phyloP scores from a whole-genome alignment of 2,797 vertebrate species.

The Anableps anableps region DNA sequence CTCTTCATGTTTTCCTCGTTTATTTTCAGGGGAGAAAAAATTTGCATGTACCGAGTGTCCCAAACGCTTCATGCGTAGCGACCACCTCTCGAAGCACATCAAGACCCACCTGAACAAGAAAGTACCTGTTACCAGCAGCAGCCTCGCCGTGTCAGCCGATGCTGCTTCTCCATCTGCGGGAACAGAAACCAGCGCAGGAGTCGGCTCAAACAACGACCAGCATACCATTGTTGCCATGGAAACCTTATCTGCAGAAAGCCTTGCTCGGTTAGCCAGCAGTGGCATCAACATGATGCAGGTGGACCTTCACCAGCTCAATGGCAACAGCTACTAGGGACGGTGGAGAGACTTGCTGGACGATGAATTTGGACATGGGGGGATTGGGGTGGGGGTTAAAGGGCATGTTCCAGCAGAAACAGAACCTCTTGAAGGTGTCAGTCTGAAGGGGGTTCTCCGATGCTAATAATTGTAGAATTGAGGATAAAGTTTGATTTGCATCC shows the following conservation, averaged over 20 bases:
- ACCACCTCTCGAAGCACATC: constrained; percentile 97
- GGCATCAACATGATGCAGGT: constrained; percentile 97
- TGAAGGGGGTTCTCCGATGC: constrained; percentile 39
- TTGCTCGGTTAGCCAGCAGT: constrained; percentile 89
- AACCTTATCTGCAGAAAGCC: constrained; percentile 91
- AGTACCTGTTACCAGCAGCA: constrained; percentile 36
- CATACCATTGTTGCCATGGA: constrained; percentile 94
- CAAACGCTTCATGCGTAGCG: constrained; percentile 98
- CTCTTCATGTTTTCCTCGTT: background rate
- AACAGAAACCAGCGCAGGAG: constrained; percentile 76
- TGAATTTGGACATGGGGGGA: constrained; percentile 53
- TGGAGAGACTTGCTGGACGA: constrained; percentile 27
- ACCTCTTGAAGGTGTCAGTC: constrained; percentile 33
- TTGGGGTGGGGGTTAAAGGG: constrained; percentile 44
- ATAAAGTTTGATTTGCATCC: constrained; percentile 35
- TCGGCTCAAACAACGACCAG: constrained; percentile 71
- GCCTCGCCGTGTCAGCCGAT: constrained; percentile 62
- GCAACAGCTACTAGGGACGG: constrained; percentile 87
- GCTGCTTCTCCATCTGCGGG: constrained; percentile 80
- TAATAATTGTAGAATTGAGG: constrained; percentile 36
- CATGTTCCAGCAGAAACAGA: constrained; percentile 41
- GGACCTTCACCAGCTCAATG: constrained; percentile 93
- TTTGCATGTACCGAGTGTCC: constrained; percentile 92
- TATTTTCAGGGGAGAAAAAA: constrained; percentile 89
- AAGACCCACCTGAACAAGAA: constrained; percentile 98